phyloP scores from a whole-genome alignment of 2,797 vertebrate genomes.

The Sciurus carolinensis region DNA sequence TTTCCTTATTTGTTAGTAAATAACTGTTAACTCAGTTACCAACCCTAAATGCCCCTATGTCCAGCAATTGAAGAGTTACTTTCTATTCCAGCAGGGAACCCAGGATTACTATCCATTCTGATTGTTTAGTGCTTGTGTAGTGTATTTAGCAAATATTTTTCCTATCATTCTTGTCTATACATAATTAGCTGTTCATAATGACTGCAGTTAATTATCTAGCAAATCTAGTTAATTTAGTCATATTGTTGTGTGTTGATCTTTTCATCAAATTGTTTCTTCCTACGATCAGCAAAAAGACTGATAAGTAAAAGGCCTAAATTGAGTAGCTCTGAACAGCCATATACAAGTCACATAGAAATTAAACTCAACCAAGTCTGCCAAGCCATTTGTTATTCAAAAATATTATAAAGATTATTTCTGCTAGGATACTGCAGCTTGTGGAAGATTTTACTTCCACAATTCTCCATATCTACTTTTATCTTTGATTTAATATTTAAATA shows the following conservation, averaged over 20 bases:
- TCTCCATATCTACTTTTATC: neutral
- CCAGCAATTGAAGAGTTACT: neutral
- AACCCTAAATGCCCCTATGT: no score
- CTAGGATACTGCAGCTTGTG: neutral
- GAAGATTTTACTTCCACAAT: neutral
- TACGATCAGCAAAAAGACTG: conserved; percentile 26
- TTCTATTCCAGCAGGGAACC: neutral
- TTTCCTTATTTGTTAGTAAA: neutral
- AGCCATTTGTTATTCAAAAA: conserved; percentile 16
- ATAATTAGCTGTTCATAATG: neutral
- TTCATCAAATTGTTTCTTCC: conserved; percentile 31
- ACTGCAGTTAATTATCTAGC: neutral
- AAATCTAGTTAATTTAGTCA: neutral
- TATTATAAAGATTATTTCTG: conserved; percentile 11
- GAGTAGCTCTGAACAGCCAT: neutral
- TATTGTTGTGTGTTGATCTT: conserved; percentile 39
- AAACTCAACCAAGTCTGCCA: no score
- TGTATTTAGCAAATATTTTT: conserved; percentile 13
- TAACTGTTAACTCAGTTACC: no score
- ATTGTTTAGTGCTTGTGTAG: neutral
- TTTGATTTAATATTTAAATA: conserved; percentile 21
- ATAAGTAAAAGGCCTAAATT: conserved; percentile 12
- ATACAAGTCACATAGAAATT: neutral
- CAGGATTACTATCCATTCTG: neutral
- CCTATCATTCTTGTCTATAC: neutral